phyloP scores from a whole-genome alignment of 2,797 vertebrate genomes.

The Clarias fuscus region DNA sequence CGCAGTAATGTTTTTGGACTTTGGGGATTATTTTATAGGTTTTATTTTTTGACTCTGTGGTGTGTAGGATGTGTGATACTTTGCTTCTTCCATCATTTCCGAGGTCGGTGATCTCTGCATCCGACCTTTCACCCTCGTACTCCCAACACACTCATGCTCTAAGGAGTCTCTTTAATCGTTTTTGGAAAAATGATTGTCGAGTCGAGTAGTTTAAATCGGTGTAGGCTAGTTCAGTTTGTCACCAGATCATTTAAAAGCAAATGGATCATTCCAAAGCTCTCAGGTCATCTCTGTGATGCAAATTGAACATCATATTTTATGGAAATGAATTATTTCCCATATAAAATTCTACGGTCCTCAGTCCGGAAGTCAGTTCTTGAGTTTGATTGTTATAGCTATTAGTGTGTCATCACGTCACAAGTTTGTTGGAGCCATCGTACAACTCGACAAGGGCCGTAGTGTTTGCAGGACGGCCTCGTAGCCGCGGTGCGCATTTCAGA shows the following conservation, averaged over 20 bases:
- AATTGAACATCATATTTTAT: background rate
- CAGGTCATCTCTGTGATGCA: background rate
- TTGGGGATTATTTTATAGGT: background rate
- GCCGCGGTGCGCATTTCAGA: background rate
- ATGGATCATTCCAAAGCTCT: background rate
- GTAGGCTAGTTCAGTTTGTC: background rate
- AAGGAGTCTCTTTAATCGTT: background rate
- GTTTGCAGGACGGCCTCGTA: background rate
- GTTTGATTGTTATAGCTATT: background rate
- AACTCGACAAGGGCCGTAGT: background rate
- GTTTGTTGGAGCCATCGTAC: background rate
- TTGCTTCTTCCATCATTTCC: too few relatives aligned
- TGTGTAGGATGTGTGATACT: background rate
- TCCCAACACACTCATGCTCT: background rate
- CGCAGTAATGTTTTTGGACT: background rate
- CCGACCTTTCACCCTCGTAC: background rate
- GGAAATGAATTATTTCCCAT: background rate
- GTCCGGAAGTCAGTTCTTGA: background rate
- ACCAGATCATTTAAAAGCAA: background rate
- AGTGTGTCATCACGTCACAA: background rate
- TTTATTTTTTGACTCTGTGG: background rate
- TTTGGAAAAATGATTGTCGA: too few relatives aligned
- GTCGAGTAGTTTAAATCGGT: background rate
- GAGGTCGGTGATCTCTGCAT: background rate
- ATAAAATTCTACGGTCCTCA: background rate